Evolutionary conservation across 2,888 invertebrate species (phyloP), one percentile per base, ranked within the genome.

Genomic region (Andrena bucephala): DNA sequence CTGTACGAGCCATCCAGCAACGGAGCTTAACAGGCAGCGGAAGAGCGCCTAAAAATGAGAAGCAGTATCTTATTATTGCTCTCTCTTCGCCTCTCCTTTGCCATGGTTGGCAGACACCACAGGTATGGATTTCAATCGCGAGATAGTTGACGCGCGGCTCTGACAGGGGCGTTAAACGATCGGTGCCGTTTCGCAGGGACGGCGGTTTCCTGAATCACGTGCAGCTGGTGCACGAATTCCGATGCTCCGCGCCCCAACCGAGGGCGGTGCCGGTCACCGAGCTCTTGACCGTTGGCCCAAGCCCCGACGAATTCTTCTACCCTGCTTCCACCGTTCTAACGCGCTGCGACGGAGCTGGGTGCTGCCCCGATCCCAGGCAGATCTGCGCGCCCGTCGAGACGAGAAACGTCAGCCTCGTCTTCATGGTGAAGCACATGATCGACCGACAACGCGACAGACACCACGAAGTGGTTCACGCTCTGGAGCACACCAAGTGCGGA

Each of bases 271-370:
- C 89, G 7, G 89, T 93, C 5, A 88, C 84, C 36, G 92, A 93
- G 69, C 86, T 93, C 24, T 79, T 93, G 16, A 87, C 88, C 7
- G 87, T 90, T 50, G 93, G 93, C 5, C 92, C 91, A 16, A 90
- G 89, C 75, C 88, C 92, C 3, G 93, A 92, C 71, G 92, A 92
- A 70, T 87, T 91, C 70, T 93, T 93, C 83, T 92, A 91, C 86
- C 93, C 94, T 3, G 62, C 89, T 0, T 91, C 92, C 48, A 93
- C 93, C 29, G 93, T 94, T 2, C 78, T 93, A 13, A 89, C 91
- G 29, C 90, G 94, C 54, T 94, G 94, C 79, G 90, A 89, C 29
- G 90, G 90, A 13, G 90, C 94, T 1, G 94, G 94, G 60, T 94
- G 94, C 50, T 94, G 94, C 67, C 85, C 89, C 10, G 82, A 90